These are phyloP conservation scores for Bilobella aurantiaca DNA, from an alignment of 1,140 invertebrate genomes.

Conservation along the genomic window DNA sequence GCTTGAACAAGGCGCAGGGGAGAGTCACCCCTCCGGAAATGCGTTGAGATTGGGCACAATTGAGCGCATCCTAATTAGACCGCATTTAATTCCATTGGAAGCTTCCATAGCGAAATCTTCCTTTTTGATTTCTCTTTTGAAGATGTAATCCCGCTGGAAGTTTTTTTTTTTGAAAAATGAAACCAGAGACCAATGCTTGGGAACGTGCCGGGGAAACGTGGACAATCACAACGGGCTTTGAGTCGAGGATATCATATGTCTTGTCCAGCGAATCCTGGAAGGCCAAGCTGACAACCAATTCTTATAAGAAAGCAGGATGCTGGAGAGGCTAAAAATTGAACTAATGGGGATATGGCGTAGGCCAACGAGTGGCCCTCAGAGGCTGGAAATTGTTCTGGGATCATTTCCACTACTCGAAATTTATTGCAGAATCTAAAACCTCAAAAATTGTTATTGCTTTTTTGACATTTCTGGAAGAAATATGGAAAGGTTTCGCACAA, in stretches of 20 bases:
- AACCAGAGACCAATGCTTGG: no score
- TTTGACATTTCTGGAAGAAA: neutral
- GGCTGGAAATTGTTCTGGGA: neutral
- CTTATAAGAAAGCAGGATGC: neutral
- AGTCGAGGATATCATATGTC: neutral
- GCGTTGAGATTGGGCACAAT: slow-evolving; percentile 10
- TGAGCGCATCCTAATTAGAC: slow-evolving; percentile 10
- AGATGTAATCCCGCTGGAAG: no score
- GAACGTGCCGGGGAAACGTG: no score
- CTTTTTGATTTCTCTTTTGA: no score
- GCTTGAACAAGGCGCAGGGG: neutral
- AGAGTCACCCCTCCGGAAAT: slow-evolving; percentile 7
- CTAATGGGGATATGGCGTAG: no score
- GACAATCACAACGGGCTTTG: no score
- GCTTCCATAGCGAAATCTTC: neutral
- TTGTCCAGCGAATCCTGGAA: neutral
- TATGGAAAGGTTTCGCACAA: neutral
- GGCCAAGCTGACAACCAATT: neutral
- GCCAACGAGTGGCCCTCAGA: no score
- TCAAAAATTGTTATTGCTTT: slow-evolving; percentile 6
- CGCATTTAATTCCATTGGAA: neutral
- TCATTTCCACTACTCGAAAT: neutral
- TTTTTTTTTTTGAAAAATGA: no score
- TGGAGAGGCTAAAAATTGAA: no score
- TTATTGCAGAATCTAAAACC: neutral